Base-by-base conservation (phyloP, 64 coral and sea anemone genomes). In the Actinia tenebrosa region DNA sequence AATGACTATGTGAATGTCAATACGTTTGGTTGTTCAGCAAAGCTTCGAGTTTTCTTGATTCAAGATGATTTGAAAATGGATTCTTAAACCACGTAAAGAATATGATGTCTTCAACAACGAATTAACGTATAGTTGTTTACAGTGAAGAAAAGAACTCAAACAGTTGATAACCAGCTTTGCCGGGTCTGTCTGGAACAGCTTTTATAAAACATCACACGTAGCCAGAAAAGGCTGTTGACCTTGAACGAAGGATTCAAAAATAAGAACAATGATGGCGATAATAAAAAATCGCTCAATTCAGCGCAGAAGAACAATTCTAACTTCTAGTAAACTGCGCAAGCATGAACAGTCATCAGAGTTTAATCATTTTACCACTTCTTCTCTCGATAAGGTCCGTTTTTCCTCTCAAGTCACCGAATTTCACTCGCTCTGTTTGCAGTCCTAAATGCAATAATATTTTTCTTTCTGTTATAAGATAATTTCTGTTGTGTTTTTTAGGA, bases 201-300 rank as follows among this genome's bases (percentile, higher is more conserved):
- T 37, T 37, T 37, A 37, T 37, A 61, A 6, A 7, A 58, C 56
- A 14, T 14, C 56, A 58, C 56, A 58, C 56, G 56, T 16, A 58
- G 56, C 56, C 15, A 42, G 27, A 27, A 30, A 75, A 75, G 7
- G 9, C 26, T 27, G 69, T 75, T 75, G 69, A 75, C 69, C 69
- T 75, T 75, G 25, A 25, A 42, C 69, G 69, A 75, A 30, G 27
- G 23, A 75, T 75, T 75, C 23, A 10, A 81, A 81, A 53, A 7
- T 44, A 81, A 52, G 50, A 11, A 81, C 43, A 37, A 81, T 81
- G 79, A 81, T 81, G 79, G 46, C 43, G 17, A 81, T 81, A 16
- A 81, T 81, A 45, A 81, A 81, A 53, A 81, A 6, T 22, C 43
- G 17, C 6, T 81, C 79, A 45, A 81, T 81, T 52, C 44, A 50